Base-by-base conservation (phyloP, 2,888 invertebrate genomes). In the Ephialtes manifestator region DNA sequence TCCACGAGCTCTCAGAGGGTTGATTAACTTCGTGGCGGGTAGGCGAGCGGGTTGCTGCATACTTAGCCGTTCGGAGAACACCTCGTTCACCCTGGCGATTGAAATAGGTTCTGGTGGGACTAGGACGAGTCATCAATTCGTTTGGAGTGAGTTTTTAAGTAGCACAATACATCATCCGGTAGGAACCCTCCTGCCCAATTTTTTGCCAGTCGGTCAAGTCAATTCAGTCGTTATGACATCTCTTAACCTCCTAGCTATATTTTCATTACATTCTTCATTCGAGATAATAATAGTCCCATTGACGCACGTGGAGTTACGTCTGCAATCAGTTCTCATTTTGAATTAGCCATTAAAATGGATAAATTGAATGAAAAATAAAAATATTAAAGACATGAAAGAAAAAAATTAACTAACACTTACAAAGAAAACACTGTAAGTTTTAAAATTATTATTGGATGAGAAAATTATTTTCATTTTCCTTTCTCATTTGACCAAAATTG, bases 1-100 rank as follows among this genome's bases (percentile, higher is more conserved):
- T 84, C 79, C 82, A 84, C 78, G 81, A 58, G 70, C 86, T 85
- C 87, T 84, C 82, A 43, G 60, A 82, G 87, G 84, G 87, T 88
- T 89, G 87, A 89, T 89, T 89, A 89, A 88, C 89, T 87, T 83
- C 86, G 84, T 86, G 71, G 71, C 48, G 55, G 75, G 46, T 46
- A 63, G 53, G 15, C 68, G 78, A 78, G 53, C 39, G 35, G 8
- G 48, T 63, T 67, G 74, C 80, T 83, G 87, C 86, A 85, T 85
- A 87, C 88, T 89, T 84, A 86, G 81, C 83, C 51, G 53, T 65
- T 60, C 81, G 31, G 18, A 76, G 43, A 71, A 80, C 53, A 63
- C 18, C 67, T 60, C 67, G 65, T 76, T 28, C 75, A 67, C 43
- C n/a, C 46, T 13, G 48, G 70, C 65, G 53, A 83, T 83, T 80